A percentile compares a stretch with the other conserved stretches of the same genome.
Conservation (phyloP, 37 sponge, comb jelly and placozoan species). For the Axinella damicornis region DNA sequence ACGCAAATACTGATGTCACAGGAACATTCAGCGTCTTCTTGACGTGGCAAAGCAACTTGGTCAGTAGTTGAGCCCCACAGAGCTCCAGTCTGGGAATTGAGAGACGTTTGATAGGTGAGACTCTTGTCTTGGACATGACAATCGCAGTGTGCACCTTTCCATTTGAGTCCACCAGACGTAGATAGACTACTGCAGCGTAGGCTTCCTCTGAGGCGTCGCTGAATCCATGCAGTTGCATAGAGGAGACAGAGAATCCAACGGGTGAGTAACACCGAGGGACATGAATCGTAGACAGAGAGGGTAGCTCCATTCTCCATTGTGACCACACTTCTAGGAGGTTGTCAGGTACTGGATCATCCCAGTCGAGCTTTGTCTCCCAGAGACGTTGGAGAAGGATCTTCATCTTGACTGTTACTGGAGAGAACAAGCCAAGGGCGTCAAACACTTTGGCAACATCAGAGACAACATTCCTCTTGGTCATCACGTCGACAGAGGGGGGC, state of each 20-base stretch:
- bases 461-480: constrained; percentile 21
- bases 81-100: constrained; percentile 40
- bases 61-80: constrained; percentile 34
- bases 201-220: too few relatives aligned
- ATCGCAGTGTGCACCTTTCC: constrained; percentile 23
- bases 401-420: constrained; percentile 37
- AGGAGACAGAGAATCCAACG: background rate
- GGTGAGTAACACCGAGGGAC: constrained; percentile 46
- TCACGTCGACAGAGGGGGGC: background rate
- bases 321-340: constrained; percentile 22
- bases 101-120: constrained; percentile 27
- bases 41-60: constrained; percentile 12
- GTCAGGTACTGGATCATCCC: constrained; percentile 46
- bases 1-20: constrained; percentile 24
- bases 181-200: too few relatives aligned
- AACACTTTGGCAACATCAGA: constrained; percentile 43
- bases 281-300: background rate
- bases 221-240: constrained; percentile 40
- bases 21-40: constrained; percentile 11
- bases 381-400: constrained; percentile 46
- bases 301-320: constrained; percentile 33
- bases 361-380: constrained; percentile 31
- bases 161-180: constrained; percentile 6
- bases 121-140: constrained; percentile 39
- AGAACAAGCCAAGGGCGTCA: constrained; percentile 27